Evolutionary conservation across 2,797 vertebrate species (phyloP).

Genomic region (Melanogrammus aeglefinus): DNA sequence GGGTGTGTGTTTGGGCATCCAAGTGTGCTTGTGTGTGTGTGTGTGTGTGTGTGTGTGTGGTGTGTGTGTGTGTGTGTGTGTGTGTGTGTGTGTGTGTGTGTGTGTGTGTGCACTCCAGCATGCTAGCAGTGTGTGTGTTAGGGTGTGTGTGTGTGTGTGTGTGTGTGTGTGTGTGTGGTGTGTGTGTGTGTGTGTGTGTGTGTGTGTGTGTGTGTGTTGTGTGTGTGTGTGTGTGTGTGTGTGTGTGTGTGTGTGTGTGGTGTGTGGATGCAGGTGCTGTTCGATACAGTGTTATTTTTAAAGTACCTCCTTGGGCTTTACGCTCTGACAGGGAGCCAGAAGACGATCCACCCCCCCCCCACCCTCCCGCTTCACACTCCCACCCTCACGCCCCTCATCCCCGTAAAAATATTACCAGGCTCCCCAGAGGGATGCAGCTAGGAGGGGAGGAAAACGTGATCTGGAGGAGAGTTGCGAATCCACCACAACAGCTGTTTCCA

Average conservation of each 20-base stretch:
- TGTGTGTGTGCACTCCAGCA: neutral
- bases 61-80: constrained; percentile 10
- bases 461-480: constrained; percentile 72
- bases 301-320: constrained; percentile 68
- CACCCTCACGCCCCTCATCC: constrained; percentile 24
- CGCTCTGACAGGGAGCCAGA: constrained; percentile 65
- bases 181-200: constrained; percentile 9
- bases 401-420: constrained; percentile 68
- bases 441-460: constrained; percentile 67
- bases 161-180: constrained; percentile 2
- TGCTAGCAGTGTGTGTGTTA: constrained; percentile 21
- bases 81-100: neutral
- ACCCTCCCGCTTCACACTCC: constrained; percentile 27
- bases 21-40: neutral
- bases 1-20: too few species aligned
- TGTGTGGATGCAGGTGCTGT: constrained; percentile 61
- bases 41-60: constrained; percentile 6
- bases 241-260: constrained; percentile 10
- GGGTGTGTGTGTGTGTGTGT: constrained; percentile 11
- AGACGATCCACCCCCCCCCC: constrained; percentile 41
- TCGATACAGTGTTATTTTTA: too few species aligned
- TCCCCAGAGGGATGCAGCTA: constrained; percentile 60
- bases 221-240: constrained; percentile 9
- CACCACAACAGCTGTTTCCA: constrained; percentile 81
- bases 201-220: constrained; percentile 5